phyloP scores from a whole-genome alignment of 2,797 vertebrate species.

The Numenius phaeopus region DNA sequence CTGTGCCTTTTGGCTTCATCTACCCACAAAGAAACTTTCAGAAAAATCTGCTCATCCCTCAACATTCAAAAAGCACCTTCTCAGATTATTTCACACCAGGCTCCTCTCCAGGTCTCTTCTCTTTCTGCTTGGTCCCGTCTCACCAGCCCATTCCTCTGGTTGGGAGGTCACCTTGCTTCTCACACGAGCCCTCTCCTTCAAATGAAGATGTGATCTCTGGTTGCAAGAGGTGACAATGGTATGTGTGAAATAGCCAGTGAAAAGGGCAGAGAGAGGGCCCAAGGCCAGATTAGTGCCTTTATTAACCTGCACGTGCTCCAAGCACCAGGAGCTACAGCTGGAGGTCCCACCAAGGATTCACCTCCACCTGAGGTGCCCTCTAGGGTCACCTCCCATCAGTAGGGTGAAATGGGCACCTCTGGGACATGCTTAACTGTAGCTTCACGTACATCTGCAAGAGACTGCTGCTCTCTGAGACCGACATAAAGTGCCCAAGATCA shows the following conservation, averaged over 20 bases:
- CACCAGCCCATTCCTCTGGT: background rate
- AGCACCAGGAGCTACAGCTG: background rate
- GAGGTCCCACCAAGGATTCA: background rate
- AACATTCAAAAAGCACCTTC: background rate
- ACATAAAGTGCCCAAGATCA: background rate
- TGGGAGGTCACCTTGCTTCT: background rate
- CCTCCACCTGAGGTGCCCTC: background rate
- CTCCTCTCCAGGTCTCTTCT: background rate
- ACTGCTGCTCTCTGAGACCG: background rate
- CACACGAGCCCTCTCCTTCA: background rate
- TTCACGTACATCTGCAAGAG: rapidly evolving
- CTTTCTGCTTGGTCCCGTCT: background rate
- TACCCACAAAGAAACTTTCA: background rate
- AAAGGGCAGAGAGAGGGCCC: background rate
- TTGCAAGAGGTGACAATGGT: background rate
- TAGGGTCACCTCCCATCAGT: background rate
- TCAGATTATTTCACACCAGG: background rate
- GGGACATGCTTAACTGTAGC: background rate
- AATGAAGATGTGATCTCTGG: background rate
- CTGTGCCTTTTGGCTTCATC: background rate
- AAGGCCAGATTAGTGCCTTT: background rate
- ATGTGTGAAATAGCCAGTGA: rapidly evolving
- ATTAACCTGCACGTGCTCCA: background rate
- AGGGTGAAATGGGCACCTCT: background rate
- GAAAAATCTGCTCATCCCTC: background rate